Evolutionary conservation across 1,140 invertebrate species (phyloP), one percentile per base, ranked within the genome.

Genomic region (Uloborus diversus): DNA sequence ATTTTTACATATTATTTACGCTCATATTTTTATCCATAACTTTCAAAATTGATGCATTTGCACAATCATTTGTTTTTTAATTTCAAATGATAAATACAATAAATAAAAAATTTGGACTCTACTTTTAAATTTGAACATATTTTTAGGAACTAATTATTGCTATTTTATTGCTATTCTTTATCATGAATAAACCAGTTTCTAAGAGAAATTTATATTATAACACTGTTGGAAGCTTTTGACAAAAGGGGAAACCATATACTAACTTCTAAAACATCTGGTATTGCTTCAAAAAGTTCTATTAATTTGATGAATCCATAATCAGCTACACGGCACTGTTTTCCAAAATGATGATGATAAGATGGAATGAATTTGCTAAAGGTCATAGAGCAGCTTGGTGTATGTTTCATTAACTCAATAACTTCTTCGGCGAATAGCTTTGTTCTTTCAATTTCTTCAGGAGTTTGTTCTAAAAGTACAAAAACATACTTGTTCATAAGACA

Each of bases 301-400:
- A 99, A 88, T 86, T 98, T 97, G 0, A 92, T 92, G 84, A 96
- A 97, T 1, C 96, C 96, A 86, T 96, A 98, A 87, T 97, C 94
- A 7, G 95, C 92, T 0, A 98, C 93, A 59, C 94, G 91, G 84
- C 96, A 95, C 86, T 98, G 96, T 81, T 93, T 90, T 3, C 94
- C 94, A 86, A 96, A 98, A 86, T 97, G 95, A 83, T 97, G 95
- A 88, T 98, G 96, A 89, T 97, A 98, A 0, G 94, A 92, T 13
- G 96, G 95, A 28, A 97, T 95, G 85, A 99, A 98, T 84, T 96
- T 95, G 82, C 94, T 93, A 86, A 98, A 97, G 37, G 92, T 87
- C 90, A 98, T 95, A 27, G 91, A 90, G 84, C 93, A 94, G 82
- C 95, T 92, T 0, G 95, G 93, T 23, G 93, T 93, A 85, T 95